Base-by-base conservation (phyloP, 2,888 invertebrate genomes). In the Eucera pruinosa region DNA sequence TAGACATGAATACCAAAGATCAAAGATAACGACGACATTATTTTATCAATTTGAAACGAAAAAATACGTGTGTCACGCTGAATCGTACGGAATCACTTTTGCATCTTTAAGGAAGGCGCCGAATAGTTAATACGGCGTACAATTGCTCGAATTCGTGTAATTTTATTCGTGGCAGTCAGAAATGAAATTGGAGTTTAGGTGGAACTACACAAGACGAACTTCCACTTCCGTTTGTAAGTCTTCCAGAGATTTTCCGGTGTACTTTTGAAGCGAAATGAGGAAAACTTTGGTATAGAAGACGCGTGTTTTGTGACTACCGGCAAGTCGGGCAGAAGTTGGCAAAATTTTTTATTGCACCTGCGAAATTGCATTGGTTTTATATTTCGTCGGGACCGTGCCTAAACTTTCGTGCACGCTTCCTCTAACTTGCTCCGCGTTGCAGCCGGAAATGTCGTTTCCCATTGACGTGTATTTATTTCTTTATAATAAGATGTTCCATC, bases 181-280 rank as follows among this genome's bases (percentile, higher is more conserved):
- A 65, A 64, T 54, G 58, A 60, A 13, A 66, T 76, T 66, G 78
- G 45, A 70, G 66, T 71, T 66, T 77, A 61, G 25, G 41, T 50
- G 62, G 36, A 62, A 45, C 33, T 18, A 20, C 41, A n/a, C 18
- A 18, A 25, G 43, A 54, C 77, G 30, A 70, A 77, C 43, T 71
- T 55, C 15, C 33, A 20, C 20, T 41, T 9, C 15, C 23, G n/a
- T 43, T 30, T 27, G 58, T 47, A 61, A 52, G 57, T 48, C 65
- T 77, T 61, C 55, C 2, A 0, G 23, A 61, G 39, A 62, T 70
- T 71, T 68, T 25, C 55, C 18, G 54, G 58, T 62, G 55, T 50
- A 61, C 65, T 64, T 77, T 54, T 57, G n/a, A 25, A 65, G 70
- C 33, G 61, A 71, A 71, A 69, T 25, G 61, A 62, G 78, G 41